Evolutionary conservation across 2,888 invertebrate genomes (phyloP).

Genomic region (Netelia fuscicornis): DNA sequence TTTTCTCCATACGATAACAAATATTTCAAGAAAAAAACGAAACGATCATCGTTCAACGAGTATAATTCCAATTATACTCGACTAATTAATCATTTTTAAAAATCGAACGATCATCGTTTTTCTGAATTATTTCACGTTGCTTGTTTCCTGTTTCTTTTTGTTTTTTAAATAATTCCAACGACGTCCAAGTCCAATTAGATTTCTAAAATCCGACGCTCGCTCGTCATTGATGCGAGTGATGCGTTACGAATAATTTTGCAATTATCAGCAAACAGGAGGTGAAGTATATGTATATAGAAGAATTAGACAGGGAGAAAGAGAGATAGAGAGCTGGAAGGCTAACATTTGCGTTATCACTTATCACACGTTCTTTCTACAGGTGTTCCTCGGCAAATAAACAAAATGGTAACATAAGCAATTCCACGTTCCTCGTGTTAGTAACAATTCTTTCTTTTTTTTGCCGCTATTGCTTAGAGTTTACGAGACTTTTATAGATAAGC

Average conservation of each 20-base stretch:
- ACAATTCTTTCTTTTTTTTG: not conserved
- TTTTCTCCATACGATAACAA: too few species aligned
- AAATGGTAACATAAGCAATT: conserved; percentile 21
- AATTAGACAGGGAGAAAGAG: conserved; percentile 3
- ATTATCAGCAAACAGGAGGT: conserved; percentile 6
- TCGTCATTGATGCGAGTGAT: not conserved
- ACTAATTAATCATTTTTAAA: not conserved
- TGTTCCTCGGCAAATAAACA: not conserved
- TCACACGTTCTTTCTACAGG: conserved; percentile 29
- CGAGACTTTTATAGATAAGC: conserved; percentile 22
- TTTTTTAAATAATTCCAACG: not conserved
- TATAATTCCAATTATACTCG: not conserved
- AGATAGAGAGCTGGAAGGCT: conserved; percentile 51
- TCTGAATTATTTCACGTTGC: too few species aligned
- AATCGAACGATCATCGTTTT: too few species aligned
- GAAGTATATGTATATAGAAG: conserved; percentile 13
- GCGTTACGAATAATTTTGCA: not conserved
- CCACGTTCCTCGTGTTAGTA: conserved; percentile 17
- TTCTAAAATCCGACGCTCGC: not conserved
- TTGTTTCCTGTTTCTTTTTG: too few species aligned
- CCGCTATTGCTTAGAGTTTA: conserved; percentile 17
- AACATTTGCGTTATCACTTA: conserved; percentile 48
- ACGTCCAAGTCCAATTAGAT: not conserved
- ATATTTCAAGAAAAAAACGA: too few species aligned
- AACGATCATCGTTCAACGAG: not conserved